Conservation (phyloP, 2,888 invertebrate genomes). For the Pedicia rivosa region DNA sequence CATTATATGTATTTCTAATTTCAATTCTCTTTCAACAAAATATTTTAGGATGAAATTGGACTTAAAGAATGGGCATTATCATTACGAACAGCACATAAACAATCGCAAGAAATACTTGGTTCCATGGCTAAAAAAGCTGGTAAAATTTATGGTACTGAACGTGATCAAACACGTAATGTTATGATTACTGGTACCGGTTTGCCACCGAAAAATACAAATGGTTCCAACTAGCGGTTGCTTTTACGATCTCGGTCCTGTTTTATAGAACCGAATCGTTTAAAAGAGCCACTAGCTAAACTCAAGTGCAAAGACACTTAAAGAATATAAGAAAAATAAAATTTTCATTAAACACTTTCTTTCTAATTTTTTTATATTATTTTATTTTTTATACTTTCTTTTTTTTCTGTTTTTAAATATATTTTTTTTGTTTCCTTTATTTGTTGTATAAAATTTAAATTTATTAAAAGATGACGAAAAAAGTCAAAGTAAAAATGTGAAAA, state of each 20-base stretch:
- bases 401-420: too few species aligned
- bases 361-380: too few species aligned
- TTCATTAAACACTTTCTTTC: too few species aligned
- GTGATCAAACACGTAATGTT: constrained; percentile 17
- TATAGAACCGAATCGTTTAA: constrained; percentile 16
- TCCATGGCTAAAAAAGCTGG: constrained; percentile 98
- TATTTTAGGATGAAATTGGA: constrained; percentile 82
- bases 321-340: too few species aligned
- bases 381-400: too few species aligned
- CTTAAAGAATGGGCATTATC: constrained; percentile 97
- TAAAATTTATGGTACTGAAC: constrained; percentile 87
- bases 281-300: constrained; percentile 13
- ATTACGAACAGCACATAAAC: constrained; percentile 87
- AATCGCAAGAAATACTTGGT: constrained; percentile 86
- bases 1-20: background rate
- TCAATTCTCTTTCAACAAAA: constrained; percentile 1
- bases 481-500: too few species aligned
- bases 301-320: constrained; percentile 16
- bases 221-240: constrained; percentile 15
- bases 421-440: too few species aligned
- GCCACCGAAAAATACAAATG: constrained; percentile 14
- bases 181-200: constrained; percentile 11
- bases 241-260: constrained; percentile 18
- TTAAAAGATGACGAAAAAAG: too few species aligned
- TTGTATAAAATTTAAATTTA: too few species aligned